phyloP scores from a whole-genome alignment of 1,140 invertebrate species.

The Drosophila suzukii region DNA sequence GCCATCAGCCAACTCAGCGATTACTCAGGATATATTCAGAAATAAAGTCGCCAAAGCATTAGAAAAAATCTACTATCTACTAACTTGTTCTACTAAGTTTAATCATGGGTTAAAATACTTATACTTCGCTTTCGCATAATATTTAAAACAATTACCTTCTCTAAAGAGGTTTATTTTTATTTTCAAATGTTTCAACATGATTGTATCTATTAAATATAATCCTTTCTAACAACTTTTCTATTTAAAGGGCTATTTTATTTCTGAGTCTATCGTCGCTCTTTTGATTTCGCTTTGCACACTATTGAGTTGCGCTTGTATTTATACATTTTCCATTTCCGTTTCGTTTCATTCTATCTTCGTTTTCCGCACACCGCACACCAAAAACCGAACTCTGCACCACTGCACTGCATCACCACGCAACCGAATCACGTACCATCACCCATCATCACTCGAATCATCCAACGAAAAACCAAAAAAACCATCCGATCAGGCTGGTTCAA shows the following conservation, averaged over 20 bases:
- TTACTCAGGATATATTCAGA: neutral
- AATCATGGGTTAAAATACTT: no score
- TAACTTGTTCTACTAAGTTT: no score
- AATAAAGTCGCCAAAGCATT: neutral
- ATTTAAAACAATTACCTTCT: no score
- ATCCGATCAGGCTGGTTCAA: constrained; percentile 86
- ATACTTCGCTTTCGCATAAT: no score
- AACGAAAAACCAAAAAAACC: constrained; percentile 18
- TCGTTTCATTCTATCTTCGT: constrained; percentile 50
- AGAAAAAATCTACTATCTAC: no score
- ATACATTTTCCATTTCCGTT: constrained; percentile 36
- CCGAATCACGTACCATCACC: constrained; percentile 12
- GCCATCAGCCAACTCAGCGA: constrained; percentile 1
- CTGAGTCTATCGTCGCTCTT: neutral
- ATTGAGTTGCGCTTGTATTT: constrained; percentile 40
- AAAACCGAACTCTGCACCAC: constrained; percentile 19
- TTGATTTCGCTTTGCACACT: constrained; percentile 22
- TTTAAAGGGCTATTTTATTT: constrained; percentile 4
- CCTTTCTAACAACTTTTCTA: neutral
- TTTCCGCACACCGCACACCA: constrained; percentile 32
- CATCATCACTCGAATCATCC: constrained; percentile 21
- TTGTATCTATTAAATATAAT: no score
- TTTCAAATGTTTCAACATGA: no score
- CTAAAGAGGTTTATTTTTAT: no score
- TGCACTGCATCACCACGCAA: constrained; percentile 27